Conservation (phyloP, 2,113 vertebrate genomes). For the Ascaphus truei region DNA sequence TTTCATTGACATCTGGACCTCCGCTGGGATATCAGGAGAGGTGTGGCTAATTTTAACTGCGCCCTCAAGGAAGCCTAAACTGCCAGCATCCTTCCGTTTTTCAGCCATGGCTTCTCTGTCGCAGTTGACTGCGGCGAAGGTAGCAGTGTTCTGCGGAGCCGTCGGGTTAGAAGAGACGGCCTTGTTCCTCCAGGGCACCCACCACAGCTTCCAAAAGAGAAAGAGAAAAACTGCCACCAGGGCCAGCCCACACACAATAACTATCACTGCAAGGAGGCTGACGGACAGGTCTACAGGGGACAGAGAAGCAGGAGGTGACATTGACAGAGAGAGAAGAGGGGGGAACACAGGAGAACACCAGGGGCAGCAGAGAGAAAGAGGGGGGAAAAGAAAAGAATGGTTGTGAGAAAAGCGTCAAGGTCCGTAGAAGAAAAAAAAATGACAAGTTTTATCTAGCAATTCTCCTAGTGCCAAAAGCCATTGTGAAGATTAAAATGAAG, state of each 20-base stretch:
- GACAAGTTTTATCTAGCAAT: slow-evolving; percentile 2
- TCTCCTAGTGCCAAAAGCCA: background rate
- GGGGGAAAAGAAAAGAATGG: slow-evolving; percentile 51
- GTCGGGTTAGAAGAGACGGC: slow-evolving; percentile 58
- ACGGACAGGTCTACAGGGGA: slow-evolving; percentile 77
- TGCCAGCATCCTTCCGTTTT: slow-evolving; percentile 79
- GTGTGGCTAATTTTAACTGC: slow-evolving; percentile 96
- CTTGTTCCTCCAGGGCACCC: slow-evolving; percentile 81
- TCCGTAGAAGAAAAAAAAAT: slow-evolving; percentile 30
- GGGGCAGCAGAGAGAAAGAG: slow-evolving; percentile 42
- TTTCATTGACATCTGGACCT: slow-evolving; percentile 92
- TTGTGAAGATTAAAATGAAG: background rate
- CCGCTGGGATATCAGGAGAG: slow-evolving; percentile 86
- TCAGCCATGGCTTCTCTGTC: slow-evolving; percentile 77
- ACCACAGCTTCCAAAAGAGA: slow-evolving; percentile 90
- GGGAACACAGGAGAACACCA: slow-evolving; percentile 8
- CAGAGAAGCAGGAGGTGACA: slow-evolving; percentile 47
- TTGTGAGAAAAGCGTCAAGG: slow-evolving; percentile 48
- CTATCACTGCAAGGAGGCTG: slow-evolving; percentile 84
- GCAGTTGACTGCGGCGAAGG: slow-evolving; percentile 42
- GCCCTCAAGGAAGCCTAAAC: slow-evolving; percentile 82
- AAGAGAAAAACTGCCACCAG: slow-evolving; percentile 84
- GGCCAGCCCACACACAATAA: slow-evolving; percentile 81
- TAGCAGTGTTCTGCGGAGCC: slow-evolving; percentile 42
- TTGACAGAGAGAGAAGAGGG: slow-evolving; percentile 33